Evolutionary conservation across 1,140 invertebrate species (phyloP).

Genomic region (Aphidius ervi): DNA sequence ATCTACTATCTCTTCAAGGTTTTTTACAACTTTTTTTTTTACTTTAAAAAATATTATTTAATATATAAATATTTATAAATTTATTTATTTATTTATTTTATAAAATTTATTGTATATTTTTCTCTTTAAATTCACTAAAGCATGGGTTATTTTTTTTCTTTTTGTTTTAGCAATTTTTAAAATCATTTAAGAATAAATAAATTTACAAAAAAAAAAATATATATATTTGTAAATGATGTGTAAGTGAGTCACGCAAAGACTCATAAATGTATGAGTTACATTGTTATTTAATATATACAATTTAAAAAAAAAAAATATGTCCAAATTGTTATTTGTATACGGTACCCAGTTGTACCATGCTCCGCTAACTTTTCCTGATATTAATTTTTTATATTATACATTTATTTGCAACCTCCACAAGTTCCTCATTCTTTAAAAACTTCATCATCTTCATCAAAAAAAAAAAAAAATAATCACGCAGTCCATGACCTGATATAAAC

Average conservation of each 20-base stretch:
- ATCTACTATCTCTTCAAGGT: not conserved
- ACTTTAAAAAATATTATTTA: no score
- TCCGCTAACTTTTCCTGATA: not conserved
- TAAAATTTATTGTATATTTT: not conserved
- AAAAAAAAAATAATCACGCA: no score
- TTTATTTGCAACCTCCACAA: not conserved
- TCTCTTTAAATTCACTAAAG: not conserved
- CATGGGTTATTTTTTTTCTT: not conserved
- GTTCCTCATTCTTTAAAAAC: not conserved
- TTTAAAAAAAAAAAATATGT: conserved; percentile 8
- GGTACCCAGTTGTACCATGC: conserved; percentile 25
- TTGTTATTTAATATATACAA: not conserved
- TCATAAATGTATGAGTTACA: conserved; percentile 19
- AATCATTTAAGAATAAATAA: no score
- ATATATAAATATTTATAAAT: no score
- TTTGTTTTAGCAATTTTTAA: no score
- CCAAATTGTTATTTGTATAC: conserved; percentile 12
- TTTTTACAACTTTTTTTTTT: not conserved
- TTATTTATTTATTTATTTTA: not conserved
- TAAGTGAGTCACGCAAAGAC: conserved; percentile 23
- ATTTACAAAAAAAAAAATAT: no score
- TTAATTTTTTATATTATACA: not conserved
- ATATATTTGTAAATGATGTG: no score
- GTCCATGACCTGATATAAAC: no score
- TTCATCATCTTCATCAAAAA: not conserved